A percentile compares a stretch with the other conserved stretches of the same genome.
phyloP scores from a whole-genome alignment of 2,797 vertebrate species.

The Siniperca undulata region DNA sequence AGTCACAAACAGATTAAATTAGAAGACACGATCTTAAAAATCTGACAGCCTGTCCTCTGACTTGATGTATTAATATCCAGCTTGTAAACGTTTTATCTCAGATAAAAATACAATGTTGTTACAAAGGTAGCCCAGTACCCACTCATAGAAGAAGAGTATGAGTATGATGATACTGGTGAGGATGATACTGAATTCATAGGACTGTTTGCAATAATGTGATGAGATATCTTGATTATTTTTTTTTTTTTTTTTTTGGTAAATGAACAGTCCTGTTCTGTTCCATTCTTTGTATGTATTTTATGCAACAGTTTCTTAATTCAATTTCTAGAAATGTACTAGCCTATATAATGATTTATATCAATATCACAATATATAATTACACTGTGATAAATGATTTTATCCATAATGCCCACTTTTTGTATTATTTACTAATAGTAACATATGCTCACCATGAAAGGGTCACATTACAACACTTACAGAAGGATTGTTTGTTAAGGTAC shows the following conservation, averaged over 20 bases:
- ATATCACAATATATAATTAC: not conserved
- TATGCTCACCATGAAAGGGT: not conserved
- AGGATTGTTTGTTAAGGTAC: not conserved
- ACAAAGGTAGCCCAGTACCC: not conserved
- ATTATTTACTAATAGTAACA: not conserved
- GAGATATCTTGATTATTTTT: not conserved
- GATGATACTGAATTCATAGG: not conserved
- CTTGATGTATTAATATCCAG: conserved; percentile 26
- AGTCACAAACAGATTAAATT: conserved; percentile 70
- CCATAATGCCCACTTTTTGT: not conserved
- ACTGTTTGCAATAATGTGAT: not conserved
- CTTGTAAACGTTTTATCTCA: conserved; percentile 10
- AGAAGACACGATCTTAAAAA: conserved; percentile 44
- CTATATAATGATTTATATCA: not conserved
- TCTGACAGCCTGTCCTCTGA: conserved; percentile 18
- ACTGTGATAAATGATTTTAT: not conserved
- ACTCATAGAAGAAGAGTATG: not conserved
- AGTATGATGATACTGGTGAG: not conserved
- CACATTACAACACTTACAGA: not conserved
- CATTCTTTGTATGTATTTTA: not conserved
- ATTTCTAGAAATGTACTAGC: not conserved
- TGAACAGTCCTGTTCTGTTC: not conserved
- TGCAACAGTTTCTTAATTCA: not conserved
- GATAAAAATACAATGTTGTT: conserved; percentile 3
- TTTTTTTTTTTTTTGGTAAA: not conserved